Evolutionary conservation across 2,113 vertebrate species (phyloP).

Genomic region (Athene noctua): DNA sequence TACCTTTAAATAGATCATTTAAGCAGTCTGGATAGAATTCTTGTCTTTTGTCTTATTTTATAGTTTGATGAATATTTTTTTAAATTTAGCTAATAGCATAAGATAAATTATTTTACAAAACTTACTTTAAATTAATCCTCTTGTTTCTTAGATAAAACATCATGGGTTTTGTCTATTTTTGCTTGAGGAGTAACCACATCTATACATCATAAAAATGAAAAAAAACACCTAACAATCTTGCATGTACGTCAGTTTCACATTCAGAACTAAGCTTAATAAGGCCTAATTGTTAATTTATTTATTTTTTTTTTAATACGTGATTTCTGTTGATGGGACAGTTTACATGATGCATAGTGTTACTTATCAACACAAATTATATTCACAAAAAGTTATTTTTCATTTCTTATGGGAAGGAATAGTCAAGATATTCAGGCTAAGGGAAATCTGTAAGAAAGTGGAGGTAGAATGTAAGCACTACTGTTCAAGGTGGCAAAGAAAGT

Average conservation of each 20-base stretch:
- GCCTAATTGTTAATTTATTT: too few relatives aligned
- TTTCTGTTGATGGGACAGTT: neutral
- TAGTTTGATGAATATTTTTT: neutral
- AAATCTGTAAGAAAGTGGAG: neutral
- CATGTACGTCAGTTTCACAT: neutral
- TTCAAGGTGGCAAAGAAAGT: neutral
- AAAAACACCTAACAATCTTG: neutral
- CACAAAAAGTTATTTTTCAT: neutral
- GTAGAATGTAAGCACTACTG: neutral
- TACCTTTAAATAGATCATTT: neutral
- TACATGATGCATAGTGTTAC: neutral
- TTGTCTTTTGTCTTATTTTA: neutral
- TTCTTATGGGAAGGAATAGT: neutral
- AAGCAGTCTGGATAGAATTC: neutral
- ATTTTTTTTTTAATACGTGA: neutral
- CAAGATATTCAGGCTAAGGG: neutral
- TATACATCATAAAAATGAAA: neutral
- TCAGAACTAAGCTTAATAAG: neutral
- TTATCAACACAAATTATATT: neutral
- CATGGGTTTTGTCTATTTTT: neutral
- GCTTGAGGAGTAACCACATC: neutral
- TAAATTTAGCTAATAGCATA: neutral
- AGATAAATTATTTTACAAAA: neutral
- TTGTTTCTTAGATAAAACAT: neutral
- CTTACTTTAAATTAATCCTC: neutral